Evolutionary conservation across 2,888 invertebrate species (phyloP), one percentile per base, ranked within the genome.

Genomic region (Drosophila anomalata): DNA sequence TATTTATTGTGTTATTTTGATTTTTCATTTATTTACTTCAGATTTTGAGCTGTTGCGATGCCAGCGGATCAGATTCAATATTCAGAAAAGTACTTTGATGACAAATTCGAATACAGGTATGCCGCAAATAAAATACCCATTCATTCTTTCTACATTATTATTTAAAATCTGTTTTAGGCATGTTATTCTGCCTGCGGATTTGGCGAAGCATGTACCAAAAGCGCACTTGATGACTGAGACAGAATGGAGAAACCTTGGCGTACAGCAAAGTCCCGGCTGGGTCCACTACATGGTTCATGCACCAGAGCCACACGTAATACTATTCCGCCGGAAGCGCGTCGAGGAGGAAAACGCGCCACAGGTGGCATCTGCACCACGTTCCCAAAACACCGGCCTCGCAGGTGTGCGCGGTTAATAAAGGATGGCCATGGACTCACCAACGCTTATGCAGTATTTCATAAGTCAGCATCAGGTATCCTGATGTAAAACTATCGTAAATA

Each of bases 221-320:
- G 95, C 95, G 0, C 98, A 98, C 89, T 92, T 98, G 51, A 97
- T 98, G 97, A 96, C 97, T 0, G 98, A 98, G 92, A 95, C 96
- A 0, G 98, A 98, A 92, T 98, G 98, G 98, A 93, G 98, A 68
- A 96, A 97, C 91, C 93, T 98, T 1, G 98, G 98, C 0, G 97
- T 98, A 0, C 97, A 98, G 90, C 98, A 98, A 91, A 97, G 97
- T 89, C 97, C 97, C 0, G 96, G 96, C 52, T 96, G 96, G 96
- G 85, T 92, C 1, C 91, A 91, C 66, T 91, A 91, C 47, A 92
- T 92, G 97, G 94, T 97, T 77, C 98, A 98, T 90, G 94, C 95
- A 20, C 98, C 98, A 42, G 97, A 97, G 89, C 97, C 97, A 0
- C 97, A 97, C 88, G 96, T 98, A 1, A 92, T 98, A 62, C 92